These are phyloP conservation scores for Stichopus horrens DNA, from an alignment of 53 echinoderm and acorn worm species.

Conservation along the genomic window DNA sequence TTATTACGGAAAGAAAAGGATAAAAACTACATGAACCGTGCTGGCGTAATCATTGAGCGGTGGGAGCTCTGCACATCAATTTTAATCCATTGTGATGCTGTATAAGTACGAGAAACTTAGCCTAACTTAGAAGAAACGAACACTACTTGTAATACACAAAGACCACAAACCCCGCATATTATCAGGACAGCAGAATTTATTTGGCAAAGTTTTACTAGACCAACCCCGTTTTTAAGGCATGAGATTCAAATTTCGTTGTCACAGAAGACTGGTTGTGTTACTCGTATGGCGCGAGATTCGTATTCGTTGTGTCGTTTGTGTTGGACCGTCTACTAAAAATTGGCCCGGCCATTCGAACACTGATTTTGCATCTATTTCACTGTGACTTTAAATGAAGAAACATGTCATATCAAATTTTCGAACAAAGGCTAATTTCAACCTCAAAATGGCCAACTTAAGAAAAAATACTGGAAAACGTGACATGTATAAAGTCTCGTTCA, in stretches of 20 bases:
- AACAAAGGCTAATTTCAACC: neutral
- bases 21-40: neutral
- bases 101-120: no score
- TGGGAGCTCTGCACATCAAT: no score
- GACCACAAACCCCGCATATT: neutral
- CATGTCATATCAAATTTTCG: neutral
- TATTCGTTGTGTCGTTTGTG: slow-evolving; percentile 3
- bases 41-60: neutral
- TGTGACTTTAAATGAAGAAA: no score
- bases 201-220: neutral
- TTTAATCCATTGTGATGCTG: no score
- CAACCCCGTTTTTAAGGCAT: neutral
- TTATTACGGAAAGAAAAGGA: neutral
- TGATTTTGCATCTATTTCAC: neutral
- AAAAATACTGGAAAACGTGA: neutral
- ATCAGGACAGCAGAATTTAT: neutral
- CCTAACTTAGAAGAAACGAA: no score
- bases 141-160: neutral
- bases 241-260: neutral
- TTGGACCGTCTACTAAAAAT: neutral
- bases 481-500: neutral
- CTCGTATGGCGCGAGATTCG: slow-evolving; percentile 43
- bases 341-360: neutral
- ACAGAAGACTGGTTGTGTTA: slow-evolving; percentile 21
- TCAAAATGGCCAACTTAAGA: neutral